phyloP scores from a whole-genome alignment of 1,140 invertebrate species.

The Zaprionus inermis region DNA sequence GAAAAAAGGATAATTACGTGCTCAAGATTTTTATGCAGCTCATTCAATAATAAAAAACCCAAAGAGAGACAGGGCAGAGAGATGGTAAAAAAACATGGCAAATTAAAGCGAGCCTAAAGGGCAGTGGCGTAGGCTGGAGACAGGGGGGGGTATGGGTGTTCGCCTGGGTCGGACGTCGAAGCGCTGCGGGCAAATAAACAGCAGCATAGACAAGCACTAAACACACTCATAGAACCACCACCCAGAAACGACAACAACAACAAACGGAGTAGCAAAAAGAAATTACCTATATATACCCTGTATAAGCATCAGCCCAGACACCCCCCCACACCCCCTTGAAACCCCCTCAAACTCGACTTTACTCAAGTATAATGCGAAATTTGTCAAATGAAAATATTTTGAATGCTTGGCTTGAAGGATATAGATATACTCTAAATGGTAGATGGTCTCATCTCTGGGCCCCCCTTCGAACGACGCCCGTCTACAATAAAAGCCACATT shows the following conservation, averaged over 20 bases:
- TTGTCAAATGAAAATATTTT: conserved; percentile 80
- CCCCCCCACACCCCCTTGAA: too few relatives aligned
- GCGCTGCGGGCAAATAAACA: conserved; percentile 68
- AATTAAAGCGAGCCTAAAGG: conserved; percentile 64
- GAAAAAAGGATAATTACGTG: conserved; percentile 76
- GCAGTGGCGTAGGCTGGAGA: background rate
- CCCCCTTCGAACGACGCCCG: background rate
- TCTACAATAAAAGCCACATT: conserved; percentile 63
- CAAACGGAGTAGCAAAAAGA: conserved; percentile 24
- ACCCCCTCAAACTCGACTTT: background rate
- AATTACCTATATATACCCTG: conserved; percentile 4
- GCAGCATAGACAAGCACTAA: conserved; percentile 44
- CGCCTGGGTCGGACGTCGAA: background rate
- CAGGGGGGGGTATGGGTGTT: background rate
- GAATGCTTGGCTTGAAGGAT: conserved; percentile 23
- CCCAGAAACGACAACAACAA: conserved; percentile 37
- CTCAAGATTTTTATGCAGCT: conserved; percentile 59
- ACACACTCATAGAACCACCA: conserved; percentile 37
- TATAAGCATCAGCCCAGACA: background rate
- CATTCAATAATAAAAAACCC: conserved; percentile 48
- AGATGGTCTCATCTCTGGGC: background rate
- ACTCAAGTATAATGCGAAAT: conserved; percentile 59
- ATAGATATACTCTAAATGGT: background rate
- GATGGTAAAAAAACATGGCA: conserved; percentile 31
- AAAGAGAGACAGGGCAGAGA: conserved; percentile 8